A percentile compares a stretch with the other conserved stretches of the same genome.
Conservation (phyloP, 2,888 invertebrate species). For the Scaptomyza reducta region DNA sequence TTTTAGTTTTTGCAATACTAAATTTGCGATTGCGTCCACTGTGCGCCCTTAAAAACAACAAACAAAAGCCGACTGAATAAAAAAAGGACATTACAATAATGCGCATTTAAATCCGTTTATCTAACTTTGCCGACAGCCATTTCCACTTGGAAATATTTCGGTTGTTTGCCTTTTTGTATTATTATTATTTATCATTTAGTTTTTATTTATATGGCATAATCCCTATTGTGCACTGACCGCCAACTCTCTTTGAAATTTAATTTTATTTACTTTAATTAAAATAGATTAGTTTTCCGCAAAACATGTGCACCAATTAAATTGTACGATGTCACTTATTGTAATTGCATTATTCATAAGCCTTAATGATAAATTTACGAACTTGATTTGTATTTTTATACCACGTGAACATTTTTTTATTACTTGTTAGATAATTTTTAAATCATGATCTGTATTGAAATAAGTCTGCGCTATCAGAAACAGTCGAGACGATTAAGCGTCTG, state of each 20-base stretch:
- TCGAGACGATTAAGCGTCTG: too few species aligned
- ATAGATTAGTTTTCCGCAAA: constrained; percentile 67
- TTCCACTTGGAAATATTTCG: constrained; percentile 39
- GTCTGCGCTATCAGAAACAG: too few species aligned
- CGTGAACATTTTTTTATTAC: too few species aligned
- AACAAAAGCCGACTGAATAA: constrained; percentile 4
- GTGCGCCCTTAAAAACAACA: constrained; percentile 1
- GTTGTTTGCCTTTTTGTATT: constrained; percentile 26
- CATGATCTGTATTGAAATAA: too few species aligned
- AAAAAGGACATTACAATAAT: constrained; percentile 16
- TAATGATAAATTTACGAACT: not conserved
- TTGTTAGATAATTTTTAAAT: too few species aligned
- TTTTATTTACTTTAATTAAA: constrained; percentile 76
- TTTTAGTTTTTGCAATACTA: too few species aligned
- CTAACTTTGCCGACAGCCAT: constrained; percentile 38
- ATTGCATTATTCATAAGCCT: constrained; percentile 2
- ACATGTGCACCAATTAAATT: constrained; percentile 54
- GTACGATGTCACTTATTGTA: constrained; percentile 31
- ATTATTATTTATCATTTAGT: constrained; percentile 21
- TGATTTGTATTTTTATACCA: too few species aligned
- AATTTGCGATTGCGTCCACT: too few species aligned
- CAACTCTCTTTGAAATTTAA: constrained; percentile 58
- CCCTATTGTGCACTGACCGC: constrained; percentile 42
- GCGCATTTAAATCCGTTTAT: constrained; percentile 64
- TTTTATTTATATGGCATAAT: constrained; percentile 45